phyloP scores from a whole-genome alignment of 2,888 invertebrate species.

The Cryptocephalus primarius region DNA sequence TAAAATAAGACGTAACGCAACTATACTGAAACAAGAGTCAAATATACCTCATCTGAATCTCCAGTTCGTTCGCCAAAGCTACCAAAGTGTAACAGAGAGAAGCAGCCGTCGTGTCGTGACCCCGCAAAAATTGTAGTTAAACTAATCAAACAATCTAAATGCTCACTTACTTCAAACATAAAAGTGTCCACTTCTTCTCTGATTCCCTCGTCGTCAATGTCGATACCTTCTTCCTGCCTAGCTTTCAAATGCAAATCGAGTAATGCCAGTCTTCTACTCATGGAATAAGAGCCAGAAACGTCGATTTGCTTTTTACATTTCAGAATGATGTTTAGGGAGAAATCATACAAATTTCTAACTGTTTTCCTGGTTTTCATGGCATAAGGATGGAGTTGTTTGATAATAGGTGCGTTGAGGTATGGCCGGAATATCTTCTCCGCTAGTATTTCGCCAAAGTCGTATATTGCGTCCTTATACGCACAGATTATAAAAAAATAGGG shows the following conservation, averaged over 20 bases:
- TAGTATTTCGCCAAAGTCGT: constrained; percentile 7
- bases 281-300: constrained; percentile 4
- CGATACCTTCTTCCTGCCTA: constrained; percentile 22
- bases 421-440: constrained; percentile 6
- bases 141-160: neutral
- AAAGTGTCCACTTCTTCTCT: neutral
- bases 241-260: constrained; percentile 44
- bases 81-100: constrained; percentile 18
- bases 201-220: neutral
- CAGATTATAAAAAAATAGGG: too few relatives aligned
- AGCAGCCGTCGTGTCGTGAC: constrained; percentile 52
- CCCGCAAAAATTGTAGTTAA: constrained; percentile 33
- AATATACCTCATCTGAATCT: constrained; percentile 21
- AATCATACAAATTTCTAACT: constrained; percentile 6
- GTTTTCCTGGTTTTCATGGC: neutral
- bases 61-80: constrained; percentile 12
- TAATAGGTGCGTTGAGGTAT: constrained; percentile 6
- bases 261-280: constrained; percentile 39
- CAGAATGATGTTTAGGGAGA: constrained; percentile 9
- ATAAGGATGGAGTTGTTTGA: neutral
- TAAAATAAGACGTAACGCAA: too few relatives aligned
- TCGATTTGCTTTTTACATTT: constrained; percentile 6
- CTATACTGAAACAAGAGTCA: neutral
- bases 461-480: constrained; percentile 11
- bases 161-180: neutral